Base-by-base conservation (phyloP, 30 jellyfish, hydroid and myxozoan genomes). In the Thelohanellus kitauei region DNA sequence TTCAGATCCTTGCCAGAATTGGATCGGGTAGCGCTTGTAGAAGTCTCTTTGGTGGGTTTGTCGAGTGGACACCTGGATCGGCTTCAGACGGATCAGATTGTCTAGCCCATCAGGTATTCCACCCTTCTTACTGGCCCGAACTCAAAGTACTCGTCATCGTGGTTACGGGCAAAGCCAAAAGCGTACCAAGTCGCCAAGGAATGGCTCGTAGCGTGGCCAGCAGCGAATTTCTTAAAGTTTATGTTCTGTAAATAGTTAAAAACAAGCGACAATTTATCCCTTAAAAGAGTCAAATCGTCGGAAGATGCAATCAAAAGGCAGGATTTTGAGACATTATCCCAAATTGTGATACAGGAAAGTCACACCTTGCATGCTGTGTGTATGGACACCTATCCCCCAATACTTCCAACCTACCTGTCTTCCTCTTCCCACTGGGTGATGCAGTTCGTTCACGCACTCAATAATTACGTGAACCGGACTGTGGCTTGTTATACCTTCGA, bases 21-120 rank as follows among this genome's bases (percentile, higher is more conserved):
- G 93, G 93, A 1, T 75, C 93, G 23, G 93, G 93, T 0, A 75
- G 93, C 38, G 93, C 93, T 22, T 61, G 88, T 42, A 38, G 93
- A 24, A 75, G 93, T 31, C 41, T 75, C 58, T 46, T 37, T 51
- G 93, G 93, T 3, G 93, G 93, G 17, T 75, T 75, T 55, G 93
- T 75, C 23, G 60, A 63, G 29, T 75, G 93, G 93, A 42, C 44
- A 21, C 52, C 54, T 41, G 93, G 93, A 2, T 57, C 38, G 14
- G 20, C 25, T 22, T 58, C 67, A 14, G 68, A 49, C 29, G 93
- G 93, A 3, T 23, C 64, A 6, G 93, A 75, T 35, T 61, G 93
- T 47, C 29, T 54, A 33, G 80, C 88, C 30, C 33, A 44, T 0
- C 88, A 75, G 59, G 84, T 60, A 31, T 10, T n/a, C n/a, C n/a